Evolutionary conservation across 2,113 vertebrate species (phyloP).

Genomic region (Hylia prasina): DNA sequence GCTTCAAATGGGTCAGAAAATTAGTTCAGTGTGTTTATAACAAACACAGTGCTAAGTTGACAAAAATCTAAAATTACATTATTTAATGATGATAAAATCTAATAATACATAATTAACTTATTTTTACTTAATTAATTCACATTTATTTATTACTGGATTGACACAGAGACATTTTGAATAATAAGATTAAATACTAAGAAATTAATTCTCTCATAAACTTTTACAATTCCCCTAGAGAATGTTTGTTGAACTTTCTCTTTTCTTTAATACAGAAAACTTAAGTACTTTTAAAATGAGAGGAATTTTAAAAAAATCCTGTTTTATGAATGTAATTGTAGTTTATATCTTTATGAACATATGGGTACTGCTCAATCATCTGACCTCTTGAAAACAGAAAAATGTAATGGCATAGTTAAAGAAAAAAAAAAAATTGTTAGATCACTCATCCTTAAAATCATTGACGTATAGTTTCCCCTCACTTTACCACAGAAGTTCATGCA

Average conservation of each 20-base stretch:
- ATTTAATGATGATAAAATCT: constrained; percentile 1
- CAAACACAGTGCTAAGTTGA: constrained; percentile 1
- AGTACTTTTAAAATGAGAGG: not conserved
- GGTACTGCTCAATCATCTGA: not conserved
- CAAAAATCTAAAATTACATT: not conserved
- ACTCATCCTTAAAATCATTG: not conserved
- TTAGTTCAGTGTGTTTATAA: constrained; percentile 26
- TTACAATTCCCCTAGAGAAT: not conserved
- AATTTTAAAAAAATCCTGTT: not conserved
- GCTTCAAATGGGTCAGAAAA: not conserved
- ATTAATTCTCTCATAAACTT: not conserved
- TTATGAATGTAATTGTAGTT: not conserved
- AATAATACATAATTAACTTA: not conserved
- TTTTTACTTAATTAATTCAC: not conserved
- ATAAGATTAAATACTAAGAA: not conserved
- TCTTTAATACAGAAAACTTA: not conserved
- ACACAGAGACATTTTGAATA: not conserved
- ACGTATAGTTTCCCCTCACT: not conserved
- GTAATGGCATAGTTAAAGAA: not conserved
- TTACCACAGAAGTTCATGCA: not conserved
- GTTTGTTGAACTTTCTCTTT: not conserved
- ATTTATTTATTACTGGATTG: not conserved
- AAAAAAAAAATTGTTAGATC: not conserved
- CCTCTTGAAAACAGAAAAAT: not conserved
- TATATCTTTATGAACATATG: not conserved